These are phyloP conservation scores for Remorina albescens DNA, from an alignment of 2,797 vertebrate species.

Conservation along the genomic window DNA sequence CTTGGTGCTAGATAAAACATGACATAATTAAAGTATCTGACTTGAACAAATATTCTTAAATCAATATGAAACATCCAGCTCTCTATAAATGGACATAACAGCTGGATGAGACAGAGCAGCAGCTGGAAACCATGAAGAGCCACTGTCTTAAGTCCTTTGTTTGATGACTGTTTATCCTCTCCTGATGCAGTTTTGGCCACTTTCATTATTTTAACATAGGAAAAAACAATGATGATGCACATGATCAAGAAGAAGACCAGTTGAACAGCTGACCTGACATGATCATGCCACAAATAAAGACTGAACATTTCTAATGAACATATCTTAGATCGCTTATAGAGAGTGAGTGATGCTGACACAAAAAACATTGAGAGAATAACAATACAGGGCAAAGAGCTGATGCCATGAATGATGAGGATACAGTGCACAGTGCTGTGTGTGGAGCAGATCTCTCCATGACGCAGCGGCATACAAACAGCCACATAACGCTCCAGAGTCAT, in stretches of 20 bases:
- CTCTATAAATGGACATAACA: conserved; percentile 66
- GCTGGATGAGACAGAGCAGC: conserved; percentile 61
- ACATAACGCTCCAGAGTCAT: conserved; percentile 81
- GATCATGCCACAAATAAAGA: conserved; percentile 46
- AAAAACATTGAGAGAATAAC: conserved; percentile 35
- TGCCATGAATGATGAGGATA: conserved; percentile 57
- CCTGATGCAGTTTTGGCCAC: conserved; percentile 64
- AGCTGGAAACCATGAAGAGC: conserved; percentile 70
- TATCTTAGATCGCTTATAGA: neutral
- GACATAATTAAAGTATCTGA: conserved; percentile 66
- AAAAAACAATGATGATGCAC: conserved; percentile 51
- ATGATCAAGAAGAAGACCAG: conserved; percentile 62
- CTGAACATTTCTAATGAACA: conserved; percentile 46
- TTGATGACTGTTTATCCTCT: conserved; percentile 53
- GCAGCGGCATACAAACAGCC: conserved; percentile 77
- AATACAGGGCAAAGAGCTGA: conserved; percentile 55
- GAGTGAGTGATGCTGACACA: neutral
- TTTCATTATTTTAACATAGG: conserved; percentile 64
- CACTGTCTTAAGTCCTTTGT: conserved; percentile 63
- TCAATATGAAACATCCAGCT: conserved; percentile 11
- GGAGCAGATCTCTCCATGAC: conserved; percentile 65
- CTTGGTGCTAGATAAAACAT: conserved; percentile 62
- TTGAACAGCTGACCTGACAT: conserved; percentile 33
- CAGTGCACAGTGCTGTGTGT: conserved; percentile 12
- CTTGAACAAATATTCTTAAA: neutral